Evolutionary conservation across 2,797 vertebrate species (phyloP).

Genomic region (Helostoma temminkii): DNA sequence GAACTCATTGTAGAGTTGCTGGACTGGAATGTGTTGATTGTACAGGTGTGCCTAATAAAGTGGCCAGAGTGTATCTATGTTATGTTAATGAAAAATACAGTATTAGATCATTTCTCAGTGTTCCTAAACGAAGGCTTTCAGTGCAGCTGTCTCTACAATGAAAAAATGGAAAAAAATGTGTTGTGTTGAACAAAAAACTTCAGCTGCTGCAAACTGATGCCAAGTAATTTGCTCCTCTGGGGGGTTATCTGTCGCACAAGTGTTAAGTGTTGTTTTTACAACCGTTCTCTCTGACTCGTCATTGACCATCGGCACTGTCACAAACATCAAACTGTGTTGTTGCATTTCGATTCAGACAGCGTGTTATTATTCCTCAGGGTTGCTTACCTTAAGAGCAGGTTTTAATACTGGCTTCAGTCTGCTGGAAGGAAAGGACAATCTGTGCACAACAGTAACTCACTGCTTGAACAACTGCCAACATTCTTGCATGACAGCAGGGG

Average conservation of each 20-base stretch:
- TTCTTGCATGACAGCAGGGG: slow-evolving; percentile 38
- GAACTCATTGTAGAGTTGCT: too few relatives aligned
- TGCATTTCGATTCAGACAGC: slow-evolving; percentile 13
- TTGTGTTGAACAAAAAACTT: too few relatives aligned
- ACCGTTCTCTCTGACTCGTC: slow-evolving; percentile 15
- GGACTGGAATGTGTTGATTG: too few relatives aligned
- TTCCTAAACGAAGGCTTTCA: too few relatives aligned
- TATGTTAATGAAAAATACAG: too few relatives aligned
- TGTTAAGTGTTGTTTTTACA: slow-evolving; percentile 35
- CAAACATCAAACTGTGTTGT: slow-evolving; percentile 12
- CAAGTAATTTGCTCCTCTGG: slow-evolving; percentile 9
- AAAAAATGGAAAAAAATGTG: too few relatives aligned
- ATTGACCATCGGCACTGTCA: slow-evolving; percentile 34
- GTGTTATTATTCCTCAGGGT: not conserved
- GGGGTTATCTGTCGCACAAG: slow-evolving; percentile 12
- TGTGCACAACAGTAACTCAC: slow-evolving; percentile 31
- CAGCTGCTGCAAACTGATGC: not conserved
- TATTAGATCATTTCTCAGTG: too few relatives aligned
- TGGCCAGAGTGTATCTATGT: too few relatives aligned
- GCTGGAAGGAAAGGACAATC: slow-evolving; percentile 23
- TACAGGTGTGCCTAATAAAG: too few relatives aligned
- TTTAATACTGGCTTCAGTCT: not conserved
- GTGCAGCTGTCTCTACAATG: too few relatives aligned
- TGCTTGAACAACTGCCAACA: slow-evolving; percentile 46
- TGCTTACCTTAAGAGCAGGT: not conserved